Conservation (phyloP, 2,113 vertebrate species). For the Gnathonemus echidnorhynchus region DNA sequence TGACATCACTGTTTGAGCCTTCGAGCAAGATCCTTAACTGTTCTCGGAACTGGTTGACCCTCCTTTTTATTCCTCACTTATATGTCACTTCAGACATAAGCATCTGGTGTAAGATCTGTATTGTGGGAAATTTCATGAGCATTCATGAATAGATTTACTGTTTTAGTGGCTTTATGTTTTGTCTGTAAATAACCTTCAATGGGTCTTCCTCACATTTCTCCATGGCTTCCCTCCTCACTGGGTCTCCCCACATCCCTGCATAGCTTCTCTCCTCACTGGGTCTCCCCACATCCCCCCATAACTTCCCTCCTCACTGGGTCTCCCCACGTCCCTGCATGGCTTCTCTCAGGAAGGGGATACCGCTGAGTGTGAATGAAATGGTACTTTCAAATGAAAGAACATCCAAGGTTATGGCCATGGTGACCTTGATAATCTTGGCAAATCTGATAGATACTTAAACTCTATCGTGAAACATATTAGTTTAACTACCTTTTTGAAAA, state of each 20-base stretch:
- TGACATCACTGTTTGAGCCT: neutral
- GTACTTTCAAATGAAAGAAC: neutral
- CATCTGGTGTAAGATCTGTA: neutral
- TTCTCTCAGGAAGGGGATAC: neutral
- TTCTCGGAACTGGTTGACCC: neutral
- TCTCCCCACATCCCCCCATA: neutral
- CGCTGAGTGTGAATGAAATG: neutral
- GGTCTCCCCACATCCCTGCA: neutral
- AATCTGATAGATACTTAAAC: neutral
- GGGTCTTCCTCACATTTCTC: neutral
- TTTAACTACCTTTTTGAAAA: neutral
- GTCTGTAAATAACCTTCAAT: neutral
- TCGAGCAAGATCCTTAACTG: neutral
- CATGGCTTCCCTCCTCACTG: neutral
- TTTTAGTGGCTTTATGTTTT: neutral
- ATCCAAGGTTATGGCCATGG: neutral
- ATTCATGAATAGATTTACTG: neutral
- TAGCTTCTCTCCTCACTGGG: neutral
- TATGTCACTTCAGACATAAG: neutral
- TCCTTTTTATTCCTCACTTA: neutral
- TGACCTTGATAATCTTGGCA: neutral
- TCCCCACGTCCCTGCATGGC: neutral
- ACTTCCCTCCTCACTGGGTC: neutral
- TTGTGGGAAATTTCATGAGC: neutral
- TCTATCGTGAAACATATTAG: neutral